These are phyloP conservation scores for Psophia crepitans DNA, from an alignment of 2,113 vertebrate species.

Conservation along the genomic window DNA sequence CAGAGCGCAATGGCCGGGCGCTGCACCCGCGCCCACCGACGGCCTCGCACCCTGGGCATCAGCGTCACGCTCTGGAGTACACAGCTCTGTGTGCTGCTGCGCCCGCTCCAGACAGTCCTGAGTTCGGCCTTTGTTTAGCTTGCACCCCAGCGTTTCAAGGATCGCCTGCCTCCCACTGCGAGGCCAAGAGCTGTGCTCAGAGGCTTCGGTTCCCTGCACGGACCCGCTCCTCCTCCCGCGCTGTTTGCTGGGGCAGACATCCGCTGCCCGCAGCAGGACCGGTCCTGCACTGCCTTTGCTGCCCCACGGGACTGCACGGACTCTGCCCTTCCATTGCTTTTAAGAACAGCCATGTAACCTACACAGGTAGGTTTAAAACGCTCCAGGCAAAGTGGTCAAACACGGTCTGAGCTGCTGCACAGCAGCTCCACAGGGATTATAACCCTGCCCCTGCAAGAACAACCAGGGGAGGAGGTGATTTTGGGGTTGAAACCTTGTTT, in stretches of 20 bases:
- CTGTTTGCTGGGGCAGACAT: not conserved
- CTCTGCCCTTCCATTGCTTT: not conserved
- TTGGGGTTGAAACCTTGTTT: not conserved
- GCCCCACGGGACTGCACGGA: not conserved
- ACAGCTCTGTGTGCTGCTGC: not conserved
- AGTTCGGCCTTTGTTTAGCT: not conserved
- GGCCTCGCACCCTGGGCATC: too few species aligned
- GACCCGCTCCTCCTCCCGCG: not conserved
- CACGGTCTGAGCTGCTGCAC: not conserved
- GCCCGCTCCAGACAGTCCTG: too few species aligned
- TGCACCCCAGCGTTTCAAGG: not conserved
- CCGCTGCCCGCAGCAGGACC: not conserved
- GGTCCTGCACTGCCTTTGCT: not conserved
- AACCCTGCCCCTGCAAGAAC: not conserved
- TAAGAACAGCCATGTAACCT: too few species aligned
- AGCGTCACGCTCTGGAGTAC: too few species aligned
- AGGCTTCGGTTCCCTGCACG: not conserved
- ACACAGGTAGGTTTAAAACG: not conserved
- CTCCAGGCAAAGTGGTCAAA: not conserved
- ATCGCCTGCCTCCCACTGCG: not conserved
- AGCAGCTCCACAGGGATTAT: not conserved
- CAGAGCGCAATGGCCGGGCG: not conserved
- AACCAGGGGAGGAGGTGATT: accelerated
- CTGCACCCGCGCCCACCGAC: too few species aligned
- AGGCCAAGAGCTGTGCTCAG: not conserved